Conservation (phyloP, 2,888 invertebrate species). For the Druceiella hillmani region DNA sequence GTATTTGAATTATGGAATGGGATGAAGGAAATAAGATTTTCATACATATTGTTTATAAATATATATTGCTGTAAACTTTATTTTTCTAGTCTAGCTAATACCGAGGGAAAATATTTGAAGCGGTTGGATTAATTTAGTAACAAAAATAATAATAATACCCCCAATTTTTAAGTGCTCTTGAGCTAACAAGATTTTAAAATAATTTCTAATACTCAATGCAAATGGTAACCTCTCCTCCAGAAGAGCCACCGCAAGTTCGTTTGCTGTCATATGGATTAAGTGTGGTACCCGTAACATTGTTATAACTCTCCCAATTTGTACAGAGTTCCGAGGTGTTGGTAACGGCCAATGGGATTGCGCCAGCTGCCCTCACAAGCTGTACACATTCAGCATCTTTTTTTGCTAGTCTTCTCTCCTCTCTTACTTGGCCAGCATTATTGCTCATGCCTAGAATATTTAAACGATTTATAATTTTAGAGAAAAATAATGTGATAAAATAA, state of each 20-base stretch:
- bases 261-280: conserved; percentile 84
- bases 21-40: too few relatives aligned
- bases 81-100: too few relatives aligned
- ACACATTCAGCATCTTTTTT: conserved; percentile 71
- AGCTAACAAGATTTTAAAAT: too few relatives aligned
- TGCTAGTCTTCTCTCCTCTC: conserved; percentile 55
- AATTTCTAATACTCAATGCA: background rate
- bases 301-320: conserved; percentile 87
- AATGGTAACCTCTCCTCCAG: conserved; percentile 70
- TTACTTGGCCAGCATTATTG: conserved; percentile 66
- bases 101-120: too few relatives aligned
- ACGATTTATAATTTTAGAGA: too few relatives aligned
- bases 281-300: conserved; percentile 80
- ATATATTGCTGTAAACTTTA: too few relatives aligned
- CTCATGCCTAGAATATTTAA: conserved; percentile 62
- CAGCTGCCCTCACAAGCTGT: conserved; percentile 63
- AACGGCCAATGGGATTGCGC: conserved; percentile 78
- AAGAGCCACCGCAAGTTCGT: conserved; percentile 83
- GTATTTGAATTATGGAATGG: too few relatives aligned
- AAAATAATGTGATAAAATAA: too few relatives aligned
- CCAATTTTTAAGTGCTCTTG: too few relatives aligned
- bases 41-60: too few relatives aligned
- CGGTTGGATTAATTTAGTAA: too few relatives aligned
- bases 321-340: conserved; percentile 91
- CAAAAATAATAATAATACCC: too few relatives aligned